Base-by-base conservation (phyloP, 2,888 invertebrate species). In the Meteorus colon region DNA sequence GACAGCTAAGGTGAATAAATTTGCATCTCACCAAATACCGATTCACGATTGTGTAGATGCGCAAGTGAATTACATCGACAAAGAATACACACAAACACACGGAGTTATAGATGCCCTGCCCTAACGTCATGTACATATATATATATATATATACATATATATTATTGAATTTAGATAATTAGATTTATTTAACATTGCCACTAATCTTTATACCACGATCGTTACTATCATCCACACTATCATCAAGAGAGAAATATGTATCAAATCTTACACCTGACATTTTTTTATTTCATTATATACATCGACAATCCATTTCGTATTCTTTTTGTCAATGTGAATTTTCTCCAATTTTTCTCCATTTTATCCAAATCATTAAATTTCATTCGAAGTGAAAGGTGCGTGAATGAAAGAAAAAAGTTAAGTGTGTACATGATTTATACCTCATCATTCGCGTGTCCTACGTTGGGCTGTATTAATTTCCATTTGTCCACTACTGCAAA, bases 131-230 rank as follows among this genome's bases (percentile, higher is more conserved):
- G 55, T 55, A 14, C 48, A 16, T 48, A 16, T 14, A 10, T 16
- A 48, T 41, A 48, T n/a, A 24, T 55, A 24, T 24, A 24, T 24
- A 16, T 48, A 16, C 1, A 10, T 16, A 48, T 41, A 48, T n/a
- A 55, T 55, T 55, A 55, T 55, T 55, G 8, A 55, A 55, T 55
- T 55, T 55, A 55, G 55, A 55, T 55, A 55, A 55, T 55, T 55
- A 19, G n/a, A 55, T 55, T 55, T n/a, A 19, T 55, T 19, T 10
- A 6, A 24, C 55, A 24, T 19, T 55, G 6, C 4, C 1, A 4
- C n/a, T 6, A 24, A 55, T 55, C 19, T 55, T 8, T 24, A 19
- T 6, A 5, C 8, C 5, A 19, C n/a, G 19, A 16, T 48, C 48
- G n/a, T 4, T 10, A 45, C n/a, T 0, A 19, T 19, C 55, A 19